Evolutionary conservation across 2,113 vertebrate species (phyloP).

Genomic region (Panurus biarmicus): DNA sequence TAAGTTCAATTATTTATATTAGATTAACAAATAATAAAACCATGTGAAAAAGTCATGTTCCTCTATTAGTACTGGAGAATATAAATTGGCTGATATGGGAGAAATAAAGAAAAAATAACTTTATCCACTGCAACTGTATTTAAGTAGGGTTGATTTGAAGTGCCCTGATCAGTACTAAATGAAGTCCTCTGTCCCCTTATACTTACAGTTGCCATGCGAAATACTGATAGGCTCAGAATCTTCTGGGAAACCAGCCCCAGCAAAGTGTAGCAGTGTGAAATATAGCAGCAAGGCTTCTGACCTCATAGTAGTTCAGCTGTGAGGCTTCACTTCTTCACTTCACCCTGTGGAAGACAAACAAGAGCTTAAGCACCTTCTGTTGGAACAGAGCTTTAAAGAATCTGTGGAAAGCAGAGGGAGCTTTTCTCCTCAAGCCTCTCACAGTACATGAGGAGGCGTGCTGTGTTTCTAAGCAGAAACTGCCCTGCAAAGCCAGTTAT

Average conservation of each 20-base stretch:
- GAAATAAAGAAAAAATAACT: neutral
- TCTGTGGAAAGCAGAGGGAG: neutral
- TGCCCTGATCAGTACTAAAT: neutral
- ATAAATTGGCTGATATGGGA: neutral
- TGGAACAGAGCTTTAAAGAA: neutral
- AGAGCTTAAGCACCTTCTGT: neutral
- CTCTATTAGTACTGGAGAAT: neutral
- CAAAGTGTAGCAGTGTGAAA: constrained; percentile 91
- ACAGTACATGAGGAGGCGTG: neutral
- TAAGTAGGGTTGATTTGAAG: neutral
- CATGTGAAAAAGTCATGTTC: fast-evolving
- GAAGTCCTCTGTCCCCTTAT: neutral
- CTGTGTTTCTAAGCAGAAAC: neutral
- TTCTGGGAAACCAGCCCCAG: constrained; percentile 96
- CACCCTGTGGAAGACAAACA: constrained; percentile 77
- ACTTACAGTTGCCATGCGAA: constrained; percentile 99
- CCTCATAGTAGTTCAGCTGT: constrained; percentile 93
- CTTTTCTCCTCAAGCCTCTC: neutral
- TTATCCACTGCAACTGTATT: neutral
- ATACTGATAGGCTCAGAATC: constrained; percentile 99
- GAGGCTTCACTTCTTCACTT: constrained; percentile 81
- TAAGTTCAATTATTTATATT: neutral
- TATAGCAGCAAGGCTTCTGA: constrained; percentile 96
- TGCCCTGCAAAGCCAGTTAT: neutral
- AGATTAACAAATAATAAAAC: neutral